phyloP scores from a whole-genome alignment of 2,797 vertebrate genomes.

The Erpetoichthys calabaricus region DNA sequence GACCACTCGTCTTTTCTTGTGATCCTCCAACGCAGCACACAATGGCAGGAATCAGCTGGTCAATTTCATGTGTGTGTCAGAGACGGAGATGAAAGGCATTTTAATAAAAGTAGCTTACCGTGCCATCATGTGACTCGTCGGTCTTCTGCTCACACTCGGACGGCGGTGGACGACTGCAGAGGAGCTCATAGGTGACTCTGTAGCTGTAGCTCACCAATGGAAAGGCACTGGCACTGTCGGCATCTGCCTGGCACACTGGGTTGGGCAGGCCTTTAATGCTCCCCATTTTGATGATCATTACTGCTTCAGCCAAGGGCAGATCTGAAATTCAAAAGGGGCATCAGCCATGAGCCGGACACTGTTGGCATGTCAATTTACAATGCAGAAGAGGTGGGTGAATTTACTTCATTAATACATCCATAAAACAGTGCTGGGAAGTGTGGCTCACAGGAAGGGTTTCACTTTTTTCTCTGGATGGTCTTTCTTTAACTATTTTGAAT shows the following conservation, averaged over 20 bases:
- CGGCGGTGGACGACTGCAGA: constrained; percentile 1
- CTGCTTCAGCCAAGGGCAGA: constrained; percentile 24
- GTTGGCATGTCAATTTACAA: too few species aligned
- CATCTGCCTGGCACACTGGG: constrained; percentile 18
- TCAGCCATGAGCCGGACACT: not conserved
- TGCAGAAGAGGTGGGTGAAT: not conserved
- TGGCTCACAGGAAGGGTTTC: too few species aligned
- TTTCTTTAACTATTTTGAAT: too few species aligned
- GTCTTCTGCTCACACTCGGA: not conserved
- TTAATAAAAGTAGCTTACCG: not conserved
- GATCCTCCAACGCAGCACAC: too few species aligned
- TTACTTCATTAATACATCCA: not conserved
- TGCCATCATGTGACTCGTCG: not conserved
- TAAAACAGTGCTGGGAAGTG: too few species aligned
- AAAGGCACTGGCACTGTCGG: constrained; percentile 25
- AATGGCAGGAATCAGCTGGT: too few species aligned
- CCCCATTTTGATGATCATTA: constrained; percentile 47
- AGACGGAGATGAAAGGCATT: not conserved
- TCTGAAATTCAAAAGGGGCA: constrained; percentile 30
- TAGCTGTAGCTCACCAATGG: constrained; percentile 49
- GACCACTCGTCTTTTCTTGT: too few species aligned
- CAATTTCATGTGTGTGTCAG: too few species aligned
- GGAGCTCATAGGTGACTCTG: constrained; percentile 56
- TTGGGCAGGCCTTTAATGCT: constrained; percentile 50
- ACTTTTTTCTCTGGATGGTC: too few species aligned